These are phyloP conservation scores for Zaprionus ornatus DNA, from an alignment of 1,140 invertebrate genomes.

Conservation along the genomic window DNA sequence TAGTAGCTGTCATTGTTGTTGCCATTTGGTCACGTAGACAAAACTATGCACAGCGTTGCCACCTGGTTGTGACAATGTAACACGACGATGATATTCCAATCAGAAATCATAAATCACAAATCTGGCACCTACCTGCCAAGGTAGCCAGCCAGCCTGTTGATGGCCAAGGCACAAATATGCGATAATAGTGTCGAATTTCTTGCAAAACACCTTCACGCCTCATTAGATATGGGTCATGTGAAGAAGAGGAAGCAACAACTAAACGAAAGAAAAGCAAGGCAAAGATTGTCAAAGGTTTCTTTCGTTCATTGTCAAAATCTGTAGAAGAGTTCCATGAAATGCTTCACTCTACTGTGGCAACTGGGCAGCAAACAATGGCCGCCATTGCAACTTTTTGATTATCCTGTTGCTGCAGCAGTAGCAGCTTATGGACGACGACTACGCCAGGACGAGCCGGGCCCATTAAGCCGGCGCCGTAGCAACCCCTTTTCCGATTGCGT, in stretches of 20 bases:
- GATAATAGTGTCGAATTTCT: conserved; percentile 53
- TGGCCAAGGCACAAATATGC: neutral
- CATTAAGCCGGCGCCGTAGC: conserved; percentile 4
- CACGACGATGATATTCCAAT: conserved; percentile 39
- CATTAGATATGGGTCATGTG: conserved; percentile 52
- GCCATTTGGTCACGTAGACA: conserved; percentile 73
- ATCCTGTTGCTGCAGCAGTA: conserved; percentile 64
- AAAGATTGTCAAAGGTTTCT: conserved; percentile 1
- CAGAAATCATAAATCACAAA: conserved; percentile 32
- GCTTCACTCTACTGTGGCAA: neutral
- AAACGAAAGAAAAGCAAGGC: conserved; percentile 13
- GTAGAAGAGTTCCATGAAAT: conserved; percentile 4
- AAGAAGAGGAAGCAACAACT: conserved; percentile 5
- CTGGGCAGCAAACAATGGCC: conserved; percentile 14
- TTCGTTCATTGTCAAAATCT: conserved; percentile 17
- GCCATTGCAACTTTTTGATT: conserved; percentile 45
- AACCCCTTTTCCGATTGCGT: conserved; percentile 47
- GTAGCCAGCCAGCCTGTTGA: conserved; percentile 50
- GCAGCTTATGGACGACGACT: conserved; percentile 6
- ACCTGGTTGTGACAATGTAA: conserved; percentile 38
- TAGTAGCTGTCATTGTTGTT: conserved; percentile 42
- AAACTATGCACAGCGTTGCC: conserved; percentile 64
- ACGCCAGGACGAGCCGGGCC: neutral
- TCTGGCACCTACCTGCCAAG: conserved; percentile 20
- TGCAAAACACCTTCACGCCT: conserved; percentile 49